A percentile compares a stretch with the other conserved stretches of the same genome.
Conservation (phyloP, 2,113 vertebrate species). For the Pollimyrus isidori region DNA sequence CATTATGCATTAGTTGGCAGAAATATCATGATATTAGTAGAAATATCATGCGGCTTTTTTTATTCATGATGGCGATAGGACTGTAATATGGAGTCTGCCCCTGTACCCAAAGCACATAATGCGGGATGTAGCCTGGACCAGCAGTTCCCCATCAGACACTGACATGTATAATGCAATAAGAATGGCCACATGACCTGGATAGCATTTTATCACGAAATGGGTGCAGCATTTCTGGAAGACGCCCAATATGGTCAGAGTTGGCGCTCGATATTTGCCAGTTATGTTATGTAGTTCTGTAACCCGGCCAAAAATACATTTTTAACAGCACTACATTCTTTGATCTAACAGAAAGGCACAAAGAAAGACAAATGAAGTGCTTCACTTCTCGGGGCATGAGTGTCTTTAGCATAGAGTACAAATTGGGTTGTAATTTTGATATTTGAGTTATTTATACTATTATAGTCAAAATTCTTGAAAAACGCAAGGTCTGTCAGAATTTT, state of each 20-base stretch:
- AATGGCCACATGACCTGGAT: neutral
- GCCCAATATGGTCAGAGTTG: neutral
- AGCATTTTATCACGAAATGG: neutral
- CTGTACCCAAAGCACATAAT: neutral
- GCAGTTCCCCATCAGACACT: neutral
- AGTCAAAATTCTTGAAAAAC: neutral
- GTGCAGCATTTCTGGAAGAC: neutral
- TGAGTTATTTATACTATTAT: too few relatives aligned
- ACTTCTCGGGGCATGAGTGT: neutral
- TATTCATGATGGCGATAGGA: neutral
- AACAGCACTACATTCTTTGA: neutral
- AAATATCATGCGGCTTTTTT: neutral
- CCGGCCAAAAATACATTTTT: neutral
- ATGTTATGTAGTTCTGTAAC: constrained; percentile 1
- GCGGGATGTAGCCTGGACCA: neutral
- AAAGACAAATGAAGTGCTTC: neutral
- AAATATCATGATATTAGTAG: neutral
- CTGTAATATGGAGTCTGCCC: neutral
- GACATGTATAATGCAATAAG: neutral
- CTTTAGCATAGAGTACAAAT: neutral
- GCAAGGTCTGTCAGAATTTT: neutral
- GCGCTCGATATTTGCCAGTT: neutral
- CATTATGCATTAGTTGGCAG: neutral
- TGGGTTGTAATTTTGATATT: too few relatives aligned
- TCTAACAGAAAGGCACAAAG: neutral